A percentile compares a stretch with the other conserved stretches of the same genome.
These are phyloP conservation scores for Microcebus tavaratra DNA, from an alignment of 2,113 vertebrate species.

Conservation along the genomic window DNA sequence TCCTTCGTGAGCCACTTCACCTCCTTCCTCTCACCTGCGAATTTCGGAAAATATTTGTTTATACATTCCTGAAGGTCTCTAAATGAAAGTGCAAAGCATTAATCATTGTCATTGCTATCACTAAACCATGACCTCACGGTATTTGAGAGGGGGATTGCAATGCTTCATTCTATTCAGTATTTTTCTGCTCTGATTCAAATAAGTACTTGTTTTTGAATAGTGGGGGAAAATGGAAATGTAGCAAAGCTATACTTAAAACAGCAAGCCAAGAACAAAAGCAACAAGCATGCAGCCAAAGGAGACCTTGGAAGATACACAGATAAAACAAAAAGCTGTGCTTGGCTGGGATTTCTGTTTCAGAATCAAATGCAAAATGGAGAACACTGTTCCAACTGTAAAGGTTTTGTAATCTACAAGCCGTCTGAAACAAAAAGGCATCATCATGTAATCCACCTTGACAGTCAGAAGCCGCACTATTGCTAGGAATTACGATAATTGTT, in stretches of 20 bases:
- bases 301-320: slow-evolving; percentile 50
- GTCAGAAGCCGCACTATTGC: slow-evolving; percentile 35
- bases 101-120: slow-evolving; percentile 20
- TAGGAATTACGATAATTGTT: not conserved
- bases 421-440: not conserved
- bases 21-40: slow-evolving; percentile 41
- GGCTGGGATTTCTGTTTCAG: not conserved
- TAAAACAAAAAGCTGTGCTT: slow-evolving; percentile 55
- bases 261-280: slow-evolving; percentile 75
- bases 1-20: not conserved
- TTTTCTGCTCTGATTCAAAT: slow-evolving; percentile 67
- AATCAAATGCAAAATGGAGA: slow-evolving; percentile 69
- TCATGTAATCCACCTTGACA: not conserved
- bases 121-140: slow-evolving; percentile 16
- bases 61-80: slow-evolving; percentile 21
- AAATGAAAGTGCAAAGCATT: slow-evolving; percentile 44
- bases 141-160: not conserved
- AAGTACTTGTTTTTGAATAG: slow-evolving; percentile 30
- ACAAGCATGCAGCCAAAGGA: not conserved
- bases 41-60: slow-evolving; percentile 50
- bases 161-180: not conserved
- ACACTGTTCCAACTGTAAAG: slow-evolving; percentile 45
- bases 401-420: not conserved
- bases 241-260: slow-evolving; percentile 65
- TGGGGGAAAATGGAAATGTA: slow-evolving; percentile 38